These are phyloP conservation scores for Eulemur albifrons DNA, from an alignment of 2,797 vertebrate genomes.

Conservation along the genomic window DNA sequence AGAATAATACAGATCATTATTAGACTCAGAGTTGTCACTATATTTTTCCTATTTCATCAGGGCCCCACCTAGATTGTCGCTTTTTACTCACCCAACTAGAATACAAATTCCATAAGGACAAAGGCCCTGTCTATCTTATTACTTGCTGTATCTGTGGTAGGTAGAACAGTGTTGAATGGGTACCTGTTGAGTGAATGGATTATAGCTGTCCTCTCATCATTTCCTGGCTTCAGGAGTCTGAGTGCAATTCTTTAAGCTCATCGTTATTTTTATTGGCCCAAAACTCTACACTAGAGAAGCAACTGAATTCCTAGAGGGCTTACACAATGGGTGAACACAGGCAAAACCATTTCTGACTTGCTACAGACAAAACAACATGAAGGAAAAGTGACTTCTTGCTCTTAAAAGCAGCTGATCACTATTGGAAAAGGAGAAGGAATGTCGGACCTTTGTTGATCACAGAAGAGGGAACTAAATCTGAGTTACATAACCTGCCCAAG, in stretches of 20 bases:
- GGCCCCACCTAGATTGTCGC: neutral
- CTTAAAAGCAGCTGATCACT: neutral
- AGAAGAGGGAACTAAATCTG: neutral
- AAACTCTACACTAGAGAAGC: neutral
- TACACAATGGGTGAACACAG: neutral
- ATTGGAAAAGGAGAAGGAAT: neutral
- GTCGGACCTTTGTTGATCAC: neutral
- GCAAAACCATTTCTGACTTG: neutral
- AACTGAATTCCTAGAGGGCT: neutral
- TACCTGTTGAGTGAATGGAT: neutral
- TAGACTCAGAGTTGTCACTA: neutral
- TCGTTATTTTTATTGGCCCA: neutral
- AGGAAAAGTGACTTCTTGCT: neutral
- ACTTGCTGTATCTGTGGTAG: neutral
- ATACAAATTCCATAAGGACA: neutral
- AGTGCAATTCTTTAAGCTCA: neutral
- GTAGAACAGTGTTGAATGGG: neutral
- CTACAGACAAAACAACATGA: neutral
- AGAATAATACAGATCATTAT: neutral
- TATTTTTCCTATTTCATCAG: neutral
- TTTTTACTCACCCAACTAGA: neutral
- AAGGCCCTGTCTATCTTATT: neutral
- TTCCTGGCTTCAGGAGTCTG: neutral
- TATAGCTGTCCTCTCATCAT: too few species aligned
- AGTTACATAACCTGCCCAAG: neutral